phyloP scores from a whole-genome alignment of 2,888 invertebrate species.

The Linyphia triangularis region DNA sequence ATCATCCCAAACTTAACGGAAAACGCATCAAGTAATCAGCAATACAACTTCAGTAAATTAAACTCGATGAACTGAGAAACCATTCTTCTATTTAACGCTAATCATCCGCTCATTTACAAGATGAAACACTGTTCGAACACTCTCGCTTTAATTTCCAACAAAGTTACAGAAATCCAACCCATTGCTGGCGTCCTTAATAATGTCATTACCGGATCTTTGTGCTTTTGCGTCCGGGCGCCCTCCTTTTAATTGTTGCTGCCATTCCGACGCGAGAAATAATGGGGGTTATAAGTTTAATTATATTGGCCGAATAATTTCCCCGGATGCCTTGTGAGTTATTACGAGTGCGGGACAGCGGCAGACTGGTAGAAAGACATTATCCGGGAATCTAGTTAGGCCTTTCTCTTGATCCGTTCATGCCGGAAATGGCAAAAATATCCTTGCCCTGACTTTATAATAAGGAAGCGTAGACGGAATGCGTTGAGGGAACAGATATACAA shows the following conservation, averaged over 20 bases:
- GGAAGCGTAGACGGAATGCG: not conserved
- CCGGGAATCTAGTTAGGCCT: not conserved
- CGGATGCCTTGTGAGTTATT: constrained; percentile 57
- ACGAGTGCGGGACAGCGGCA: constrained; percentile 27
- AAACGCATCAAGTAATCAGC: too few species aligned
- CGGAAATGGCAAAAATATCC: too few species aligned
- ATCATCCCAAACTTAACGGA: too few species aligned
- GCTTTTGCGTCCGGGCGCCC: not conserved
- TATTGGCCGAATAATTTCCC: constrained; percentile 64
- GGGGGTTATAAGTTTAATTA: constrained; percentile 65
- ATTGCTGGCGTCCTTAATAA: not conserved
- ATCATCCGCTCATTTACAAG: too few species aligned
- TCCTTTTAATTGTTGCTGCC: constrained; percentile 52
- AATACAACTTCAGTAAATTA: too few species aligned
- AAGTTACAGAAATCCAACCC: constrained; percentile 8
- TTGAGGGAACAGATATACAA: not conserved
- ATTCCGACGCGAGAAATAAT: constrained; percentile 53
- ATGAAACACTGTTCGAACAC: too few species aligned
- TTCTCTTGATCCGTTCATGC: too few species aligned
- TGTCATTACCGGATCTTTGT: constrained; percentile 15
- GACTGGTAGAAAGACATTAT: not conserved
- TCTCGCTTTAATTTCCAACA: not conserved
- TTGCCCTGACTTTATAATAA: too few species aligned
- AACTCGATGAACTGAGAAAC: too few species aligned
- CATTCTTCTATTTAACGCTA: too few species aligned